These are phyloP conservation scores for Mythimna albipuncta DNA, from an alignment of 2,888 invertebrate genomes.

Conservation along the genomic window DNA sequence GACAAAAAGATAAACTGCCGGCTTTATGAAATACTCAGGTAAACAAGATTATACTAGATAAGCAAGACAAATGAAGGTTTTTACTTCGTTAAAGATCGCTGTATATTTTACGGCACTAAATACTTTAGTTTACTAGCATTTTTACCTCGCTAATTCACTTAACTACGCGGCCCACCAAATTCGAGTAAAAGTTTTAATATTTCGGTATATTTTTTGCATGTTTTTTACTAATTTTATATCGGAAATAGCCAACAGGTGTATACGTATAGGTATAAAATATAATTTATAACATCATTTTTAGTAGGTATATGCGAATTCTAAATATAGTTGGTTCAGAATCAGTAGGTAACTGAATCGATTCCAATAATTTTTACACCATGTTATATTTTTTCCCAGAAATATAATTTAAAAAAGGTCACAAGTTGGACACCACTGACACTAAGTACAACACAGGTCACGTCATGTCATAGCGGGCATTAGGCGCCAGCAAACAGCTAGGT, in stretches of 20 bases:
- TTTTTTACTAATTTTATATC: not conserved
- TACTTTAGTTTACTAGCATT: not conserved
- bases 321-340: too few relatives aligned
- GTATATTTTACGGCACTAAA: constrained; percentile 15
- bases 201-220: not conserved
- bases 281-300: too few relatives aligned
- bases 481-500: too few relatives aligned
- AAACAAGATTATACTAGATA: constrained; percentile 29
- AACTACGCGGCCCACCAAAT: not conserved
- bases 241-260: not conserved
- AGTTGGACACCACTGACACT: too few relatives aligned
- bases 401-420: too few relatives aligned
- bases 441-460: too few relatives aligned
- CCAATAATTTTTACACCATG: too few relatives aligned
- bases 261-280: too few relatives aligned
- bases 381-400: too few relatives aligned
- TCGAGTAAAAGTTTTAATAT: not conserved
- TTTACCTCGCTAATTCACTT: not conserved
- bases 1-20: constrained; percentile 6
- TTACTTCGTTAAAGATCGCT: constrained; percentile 21
- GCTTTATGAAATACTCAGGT: constrained; percentile 3
- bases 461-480: too few relatives aligned
- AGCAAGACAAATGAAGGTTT: constrained; percentile 41
- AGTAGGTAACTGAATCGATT: too few relatives aligned
- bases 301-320: too few relatives aligned